Evolutionary conservation across 1,140 invertebrate genomes (phyloP), one percentile per base, ranked within the genome.

Genomic region (Drosophila bocki): DNA sequence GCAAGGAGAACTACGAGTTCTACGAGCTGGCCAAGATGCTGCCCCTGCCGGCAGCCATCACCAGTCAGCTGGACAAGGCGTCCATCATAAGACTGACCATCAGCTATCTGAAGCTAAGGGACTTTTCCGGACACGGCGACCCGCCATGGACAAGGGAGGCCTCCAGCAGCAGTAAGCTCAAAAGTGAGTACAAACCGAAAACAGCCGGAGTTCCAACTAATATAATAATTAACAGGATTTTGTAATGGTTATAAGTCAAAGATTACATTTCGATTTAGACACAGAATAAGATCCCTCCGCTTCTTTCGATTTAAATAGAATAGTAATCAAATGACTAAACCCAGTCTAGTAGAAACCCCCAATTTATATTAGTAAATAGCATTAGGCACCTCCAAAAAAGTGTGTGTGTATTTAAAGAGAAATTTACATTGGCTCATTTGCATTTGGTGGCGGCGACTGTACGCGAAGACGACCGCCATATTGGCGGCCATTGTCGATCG

Each of bases 1-100:
- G 98, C 29, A 99, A 99, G 91, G 99, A 99, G 94, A 99, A 99
- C 94, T 99, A 97, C 93, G 98, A 99, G 94, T 99, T 99, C 94
- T 99, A 99, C 94, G 98, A 99, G 94, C 94, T 99, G 93, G 98
- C 98, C 70, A 99, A 99, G 94, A 97, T 99, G 96, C 94, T 99
- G 78, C 98, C 98, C 1, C 94, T 99, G 41, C 98, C 98, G 1
- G 96, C 97, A 4, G 98, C 98, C 84, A 99, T 99, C 93, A 99
- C 98, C 78, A 98, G 97, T 76, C 99, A 99, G 93, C 94, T 99
- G 94, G 99, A 99, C 94, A 99, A 99, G 94, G 99, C 99, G 26
- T 99, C 98, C 86, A 99, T 99, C 93, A 99, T 99, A 94, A 95
- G 99, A 92, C 96, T 99, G 86, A 99, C 98, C 80, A 99, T 99